Evolutionary conservation across 2,113 vertebrate species (phyloP).

Genomic region (Melanotaenia duboulayi): DNA sequence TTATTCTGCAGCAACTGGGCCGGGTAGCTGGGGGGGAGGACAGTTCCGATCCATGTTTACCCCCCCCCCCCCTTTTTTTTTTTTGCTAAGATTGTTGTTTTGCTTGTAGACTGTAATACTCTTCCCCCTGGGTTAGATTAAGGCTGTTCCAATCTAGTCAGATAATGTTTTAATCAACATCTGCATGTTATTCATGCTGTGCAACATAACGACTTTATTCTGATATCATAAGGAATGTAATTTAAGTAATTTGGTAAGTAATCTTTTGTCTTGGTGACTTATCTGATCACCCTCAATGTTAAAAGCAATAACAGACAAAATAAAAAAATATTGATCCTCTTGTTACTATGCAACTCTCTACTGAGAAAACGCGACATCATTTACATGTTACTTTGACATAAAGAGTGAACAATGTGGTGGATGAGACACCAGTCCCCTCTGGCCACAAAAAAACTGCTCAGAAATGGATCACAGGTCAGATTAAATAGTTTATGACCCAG

Average conservation of each 20-base stretch:
- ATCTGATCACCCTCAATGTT: neutral
- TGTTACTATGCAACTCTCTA: neutral
- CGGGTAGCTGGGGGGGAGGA: constrained; percentile 37
- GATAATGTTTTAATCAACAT: constrained; percentile 70
- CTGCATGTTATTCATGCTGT: constrained; percentile 55
- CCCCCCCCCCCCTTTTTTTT: no score
- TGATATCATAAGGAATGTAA: constrained; percentile 47
- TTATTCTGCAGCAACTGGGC: constrained; percentile 51
- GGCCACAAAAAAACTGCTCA: no score
- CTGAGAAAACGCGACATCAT: neutral
- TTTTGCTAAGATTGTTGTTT: constrained; percentile 51
- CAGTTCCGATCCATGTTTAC: constrained; percentile 14
- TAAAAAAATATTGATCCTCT: constrained; percentile 1
- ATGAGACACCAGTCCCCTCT: no score
- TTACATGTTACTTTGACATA: neutral
- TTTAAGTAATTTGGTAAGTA: constrained; percentile 13
- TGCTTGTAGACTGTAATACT: constrained; percentile 33
- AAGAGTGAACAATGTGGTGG: no score
- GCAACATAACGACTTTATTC: constrained; percentile 45
- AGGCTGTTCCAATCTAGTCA: constrained; percentile 60
- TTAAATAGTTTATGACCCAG: no score
- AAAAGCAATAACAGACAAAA: no score
- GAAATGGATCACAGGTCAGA: no score
- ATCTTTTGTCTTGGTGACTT: constrained; percentile 15
- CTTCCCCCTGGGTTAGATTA: constrained; percentile 54